Evolutionary conservation across 2,888 invertebrate genomes (phyloP), one percentile per base, ranked within the genome.

Genomic region (Cyclophora albipunctata): DNA sequence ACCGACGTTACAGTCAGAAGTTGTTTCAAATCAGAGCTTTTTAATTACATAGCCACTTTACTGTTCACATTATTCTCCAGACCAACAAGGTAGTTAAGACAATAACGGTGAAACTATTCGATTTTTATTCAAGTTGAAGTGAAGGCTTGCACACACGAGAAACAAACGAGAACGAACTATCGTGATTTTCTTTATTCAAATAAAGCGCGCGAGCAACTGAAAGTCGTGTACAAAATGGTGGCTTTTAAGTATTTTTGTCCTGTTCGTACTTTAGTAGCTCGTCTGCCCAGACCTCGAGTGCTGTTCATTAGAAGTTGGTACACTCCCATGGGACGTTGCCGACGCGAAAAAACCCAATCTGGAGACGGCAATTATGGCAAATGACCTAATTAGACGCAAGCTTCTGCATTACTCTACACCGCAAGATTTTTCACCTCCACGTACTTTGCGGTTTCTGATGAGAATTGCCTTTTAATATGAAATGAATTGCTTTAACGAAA

Each of bases 271-370:
- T 20, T 20, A 20, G 20, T 20, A 20, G 20, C 20, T 20, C 20
- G 20, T 20, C 20, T 20, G 20, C 20, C 20, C 20, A 20, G 57
- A 56, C 54, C 57, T 54, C 57, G 57, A 55, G 57, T 52, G 47
- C 50, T 46, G 50, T 83, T 83, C 82, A 84, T 87, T 85, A 84
- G 77, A 76, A 68, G 77, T 73, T 71, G 77, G 72, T 68, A 62
- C 64, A 61, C 61, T 70, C 84, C 78, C 80, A 58, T 57, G 84
- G 81, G 86, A 79, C 75, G 64, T 68, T 37, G 37, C 37, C 80
- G 83, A 79, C 82, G 81, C 72, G 82, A 86, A 87, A 84, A 86
- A 85, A 80, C 81, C 43, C 84, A 84, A 85, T 86, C 83, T 83
- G 75, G 77, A 75, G 75, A 72, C 69, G 67, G 84, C 82, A 83